Evolutionary conservation across 2,113 vertebrate species (phyloP), one percentile per base, ranked within the genome.

Genomic region (Aramus guarauna): DNA sequence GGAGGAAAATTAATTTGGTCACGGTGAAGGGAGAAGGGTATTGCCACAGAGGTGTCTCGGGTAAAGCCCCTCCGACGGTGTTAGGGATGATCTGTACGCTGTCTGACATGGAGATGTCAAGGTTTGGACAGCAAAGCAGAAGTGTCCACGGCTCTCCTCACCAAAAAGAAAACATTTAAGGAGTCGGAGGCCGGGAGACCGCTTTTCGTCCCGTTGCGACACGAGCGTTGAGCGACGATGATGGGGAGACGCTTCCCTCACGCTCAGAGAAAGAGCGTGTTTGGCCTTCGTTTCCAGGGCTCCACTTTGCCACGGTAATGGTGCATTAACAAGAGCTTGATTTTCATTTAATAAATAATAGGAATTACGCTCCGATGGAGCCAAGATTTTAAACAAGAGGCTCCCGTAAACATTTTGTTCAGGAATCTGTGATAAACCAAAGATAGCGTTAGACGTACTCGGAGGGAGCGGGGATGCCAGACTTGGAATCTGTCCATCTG

Each of bases 361-460:
- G 73, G 94, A 91, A 79, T 96, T 72, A 64, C 1, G 9, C 62
- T 94, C 53, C 0, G 6, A 27, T 0, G 9, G 14, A 84, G 97
- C 96, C 97, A 95, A 94, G 96, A 43, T 85, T 96, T 97, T 97
- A 97, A 97, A 97, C 93, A 96, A 95, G 95, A 85, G 87, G 67
- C 93, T 97, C 71, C 77, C 19, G 9, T 95, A 97, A 96, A 96
- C 55, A 66, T 97, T 97, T 97, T 96, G 95, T 87, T 62, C 89
- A 94, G 91, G 92, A 96, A 96, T 97, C 86, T 85, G 87, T 4
- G 74, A 95, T 97, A 95, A 97, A 96, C 89, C 84, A 89, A 96
- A 95, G 96, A 88, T 64, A 95, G 86, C 0, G 1, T 78, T 83
- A 56, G 59, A 58, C 0, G 2, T 64, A 50, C 74, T 82, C 2